Conservation (phyloP, 2,797 vertebrate species). For the Lindbergichthys nudifrons region DNA sequence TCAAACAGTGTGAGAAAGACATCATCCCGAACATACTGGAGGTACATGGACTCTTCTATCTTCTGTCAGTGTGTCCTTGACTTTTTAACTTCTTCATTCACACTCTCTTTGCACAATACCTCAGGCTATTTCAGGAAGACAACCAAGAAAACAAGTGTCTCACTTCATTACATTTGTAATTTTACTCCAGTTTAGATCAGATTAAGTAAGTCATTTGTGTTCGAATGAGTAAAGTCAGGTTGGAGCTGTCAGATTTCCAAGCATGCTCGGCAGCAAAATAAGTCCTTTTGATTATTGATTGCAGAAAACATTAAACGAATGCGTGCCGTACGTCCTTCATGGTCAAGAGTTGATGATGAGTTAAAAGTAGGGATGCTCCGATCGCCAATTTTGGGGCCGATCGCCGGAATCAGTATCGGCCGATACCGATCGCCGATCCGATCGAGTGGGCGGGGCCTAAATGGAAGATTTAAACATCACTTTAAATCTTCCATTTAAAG, state of each 20-base stretch:
- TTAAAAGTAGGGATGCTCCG: too few relatives aligned
- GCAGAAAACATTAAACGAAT: not conserved
- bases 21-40: slow-evolving; percentile 95
- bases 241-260: not conserved
- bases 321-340: not conserved
- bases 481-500: too few relatives aligned
- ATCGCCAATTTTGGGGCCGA: too few relatives aligned
- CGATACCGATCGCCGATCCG: too few relatives aligned
- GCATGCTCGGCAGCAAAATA: not conserved
- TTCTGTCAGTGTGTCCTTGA: not conserved
- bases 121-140: not conserved
- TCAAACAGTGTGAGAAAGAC: slow-evolving; percentile 91
- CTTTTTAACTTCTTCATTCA: not conserved
- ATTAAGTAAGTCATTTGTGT: not conserved
- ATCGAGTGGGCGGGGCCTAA: too few relatives aligned
- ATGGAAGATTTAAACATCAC: too few relatives aligned
- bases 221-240: not conserved
- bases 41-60: slow-evolving; percentile 72
- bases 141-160: not conserved
- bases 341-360: not conserved
- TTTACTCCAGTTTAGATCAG: not conserved
- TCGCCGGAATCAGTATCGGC: too few relatives aligned
- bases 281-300: not conserved
- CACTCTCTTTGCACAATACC: not conserved
- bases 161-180: not conserved